Evolutionary conservation across 2,113 vertebrate genomes (phyloP).

Genomic region (Piaya cayana): DNA sequence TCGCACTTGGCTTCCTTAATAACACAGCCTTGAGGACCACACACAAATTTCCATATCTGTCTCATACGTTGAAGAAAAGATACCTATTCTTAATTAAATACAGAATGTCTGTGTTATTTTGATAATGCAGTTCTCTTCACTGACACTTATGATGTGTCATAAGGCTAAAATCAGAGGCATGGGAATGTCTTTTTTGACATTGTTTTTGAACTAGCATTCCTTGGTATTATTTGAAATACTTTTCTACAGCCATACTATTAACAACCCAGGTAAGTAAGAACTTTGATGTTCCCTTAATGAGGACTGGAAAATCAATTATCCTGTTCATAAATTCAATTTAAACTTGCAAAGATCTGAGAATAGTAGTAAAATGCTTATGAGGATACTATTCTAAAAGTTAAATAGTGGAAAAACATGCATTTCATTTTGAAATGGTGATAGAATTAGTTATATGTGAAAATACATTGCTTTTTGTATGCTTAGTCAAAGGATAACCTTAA

Average conservation of each 20-base stretch:
- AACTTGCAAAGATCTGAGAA: conserved; percentile 29
- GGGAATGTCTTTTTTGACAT: background rate
- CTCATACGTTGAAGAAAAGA: background rate
- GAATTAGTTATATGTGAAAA: conserved; percentile 55
- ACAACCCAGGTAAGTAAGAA: conserved; percentile 6
- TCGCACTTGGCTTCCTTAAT: background rate
- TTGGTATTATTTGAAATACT: background rate
- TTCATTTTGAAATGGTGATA: conserved; percentile 40
- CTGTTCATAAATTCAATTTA: conserved; percentile 33
- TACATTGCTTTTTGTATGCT: background rate
- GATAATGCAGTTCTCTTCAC: background rate
- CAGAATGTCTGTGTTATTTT: background rate
- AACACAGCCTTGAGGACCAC: background rate
- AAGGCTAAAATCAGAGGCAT: background rate
- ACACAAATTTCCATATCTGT: background rate
- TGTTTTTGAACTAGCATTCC: background rate
- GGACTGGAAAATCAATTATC: conserved; percentile 36
- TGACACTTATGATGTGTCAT: background rate
- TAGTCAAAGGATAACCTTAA: conserved; percentile 48
- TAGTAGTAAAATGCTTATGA: conserved; percentile 11
- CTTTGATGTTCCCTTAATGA: conserved; percentile 17
- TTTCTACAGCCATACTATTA: background rate
- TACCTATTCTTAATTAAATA: background rate
- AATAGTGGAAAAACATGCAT: conserved; percentile 42
- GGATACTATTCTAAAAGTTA: conserved; percentile 25